Percentiles rank a stretch among this genome's conserved stretches.
Conservation (phyloP, 2,797 vertebrate species). For the Arnoldichthys spilopterus region DNA sequence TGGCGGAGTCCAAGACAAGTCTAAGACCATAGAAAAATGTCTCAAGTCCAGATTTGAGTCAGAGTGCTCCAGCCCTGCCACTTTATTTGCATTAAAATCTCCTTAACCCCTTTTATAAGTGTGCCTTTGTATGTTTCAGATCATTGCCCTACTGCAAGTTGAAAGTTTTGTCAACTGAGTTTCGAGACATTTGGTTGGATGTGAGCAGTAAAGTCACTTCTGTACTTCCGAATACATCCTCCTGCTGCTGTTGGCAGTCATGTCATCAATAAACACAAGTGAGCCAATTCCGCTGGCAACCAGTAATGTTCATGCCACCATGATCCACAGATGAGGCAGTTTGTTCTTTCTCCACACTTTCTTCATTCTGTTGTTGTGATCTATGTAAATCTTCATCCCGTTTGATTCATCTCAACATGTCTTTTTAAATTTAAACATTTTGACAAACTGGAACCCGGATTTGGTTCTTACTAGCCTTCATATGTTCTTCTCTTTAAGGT, state of each 20-base stretch:
- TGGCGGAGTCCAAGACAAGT: no score
- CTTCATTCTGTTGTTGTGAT: neutral
- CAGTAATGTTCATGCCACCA: neutral
- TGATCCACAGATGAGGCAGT: neutral
- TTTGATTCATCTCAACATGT: neutral
- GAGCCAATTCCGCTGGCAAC: slow-evolving; percentile 17
- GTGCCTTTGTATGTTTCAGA: slow-evolving; percentile 13
- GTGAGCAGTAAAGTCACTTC: neutral
- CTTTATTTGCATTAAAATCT: neutral
- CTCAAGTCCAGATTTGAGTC: no score
- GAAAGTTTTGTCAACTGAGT: neutral
- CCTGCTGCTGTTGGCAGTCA: slow-evolving; percentile 9
- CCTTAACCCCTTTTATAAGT: neutral
- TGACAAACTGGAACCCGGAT: neutral
- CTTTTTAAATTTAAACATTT: neutral
- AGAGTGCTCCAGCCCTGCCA: neutral
- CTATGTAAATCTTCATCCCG: neutral
- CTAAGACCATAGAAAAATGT: no score
- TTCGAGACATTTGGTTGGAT: slow-evolving; percentile 12
- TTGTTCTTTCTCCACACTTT: neutral
- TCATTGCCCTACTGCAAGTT: neutral
- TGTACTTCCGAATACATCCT: slow-evolving; percentile 16
- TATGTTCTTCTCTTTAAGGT: no score
- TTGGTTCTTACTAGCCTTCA: neutral
- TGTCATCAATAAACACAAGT: slow-evolving; percentile 14